Evolutionary conservation across 2,113 vertebrate genomes (phyloP).

Genomic region (Lophius piscatorius): DNA sequence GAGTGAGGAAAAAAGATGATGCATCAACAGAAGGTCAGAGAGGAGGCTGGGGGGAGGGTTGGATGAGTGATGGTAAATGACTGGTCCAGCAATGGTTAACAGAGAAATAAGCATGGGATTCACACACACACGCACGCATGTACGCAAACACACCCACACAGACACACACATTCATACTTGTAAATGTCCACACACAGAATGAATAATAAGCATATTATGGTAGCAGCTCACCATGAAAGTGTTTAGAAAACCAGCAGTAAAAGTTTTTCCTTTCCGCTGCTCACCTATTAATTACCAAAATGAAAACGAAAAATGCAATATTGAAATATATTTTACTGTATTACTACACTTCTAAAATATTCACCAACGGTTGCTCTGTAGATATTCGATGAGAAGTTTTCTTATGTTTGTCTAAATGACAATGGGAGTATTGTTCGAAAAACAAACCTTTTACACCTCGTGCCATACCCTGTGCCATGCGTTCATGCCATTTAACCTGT

Average conservation of each 20-base stretch:
- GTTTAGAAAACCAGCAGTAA: constrained; percentile 1
- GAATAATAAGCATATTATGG: constrained; percentile 2
- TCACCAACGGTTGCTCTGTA: not conserved
- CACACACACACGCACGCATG: constrained; percentile 36
- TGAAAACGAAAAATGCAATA: too few species aligned
- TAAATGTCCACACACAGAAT: not conserved
- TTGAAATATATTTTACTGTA: too few species aligned
- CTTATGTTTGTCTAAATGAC: too few species aligned
- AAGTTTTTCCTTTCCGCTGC: constrained; percentile 17
- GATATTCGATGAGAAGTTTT: not conserved
- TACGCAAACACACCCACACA: too few species aligned
- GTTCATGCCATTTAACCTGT: too few species aligned
- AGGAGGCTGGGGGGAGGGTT: constrained; percentile 5
- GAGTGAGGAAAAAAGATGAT: constrained; percentile 6
- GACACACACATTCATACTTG: not conserved
- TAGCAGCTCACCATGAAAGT: constrained; percentile 14
- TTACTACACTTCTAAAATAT: too few species aligned
- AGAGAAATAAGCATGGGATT: constrained; percentile 44
- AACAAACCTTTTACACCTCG: too few species aligned
- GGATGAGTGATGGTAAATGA: constrained; percentile 43
- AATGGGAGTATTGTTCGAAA: too few species aligned
- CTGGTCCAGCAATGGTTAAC: constrained; percentile 21
- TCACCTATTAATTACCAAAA: constrained; percentile 8
- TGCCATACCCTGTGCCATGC: too few species aligned
- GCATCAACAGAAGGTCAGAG: constrained; percentile 14